Evolutionary conservation across 2,797 vertebrate genomes (phyloP).

Genomic region (Diglossa cyanea): DNA sequence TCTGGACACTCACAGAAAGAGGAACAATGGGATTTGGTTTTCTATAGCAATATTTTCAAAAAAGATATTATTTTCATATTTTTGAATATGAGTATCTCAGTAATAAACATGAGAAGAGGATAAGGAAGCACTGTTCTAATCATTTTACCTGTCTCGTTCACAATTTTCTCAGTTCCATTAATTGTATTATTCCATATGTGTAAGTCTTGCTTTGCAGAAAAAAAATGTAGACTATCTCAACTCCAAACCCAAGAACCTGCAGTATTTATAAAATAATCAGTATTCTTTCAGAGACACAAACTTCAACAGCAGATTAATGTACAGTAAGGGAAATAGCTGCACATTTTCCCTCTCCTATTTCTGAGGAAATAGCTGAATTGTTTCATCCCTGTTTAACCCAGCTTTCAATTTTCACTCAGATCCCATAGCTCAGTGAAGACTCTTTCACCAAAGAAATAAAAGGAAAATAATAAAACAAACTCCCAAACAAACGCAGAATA

Average conservation of each 20-base stretch:
- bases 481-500: neutral
- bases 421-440: neutral
- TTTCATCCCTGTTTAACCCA: neutral
- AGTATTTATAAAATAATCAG: neutral
- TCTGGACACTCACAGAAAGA: neutral
- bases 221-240: neutral
- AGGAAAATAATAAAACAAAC: neutral
- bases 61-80: neutral
- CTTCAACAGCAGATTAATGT: neutral
- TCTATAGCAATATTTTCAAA: neutral
- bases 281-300: neutral
- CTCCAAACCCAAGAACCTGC: neutral
- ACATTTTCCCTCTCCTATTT: neutral
- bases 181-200: neutral
- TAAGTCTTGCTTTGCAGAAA: neutral
- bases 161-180: neutral
- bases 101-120: neutral
- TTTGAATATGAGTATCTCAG: neutral
- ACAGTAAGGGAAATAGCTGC: neutral
- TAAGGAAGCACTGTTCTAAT: neutral
- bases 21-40: neutral
- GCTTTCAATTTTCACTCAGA: slow-evolving; percentile 9
- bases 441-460: neutral
- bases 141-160: neutral
- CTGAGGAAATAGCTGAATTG: neutral